phyloP scores from a whole-genome alignment of 2,888 invertebrate genomes.

The Adelognathus sp. region DNA sequence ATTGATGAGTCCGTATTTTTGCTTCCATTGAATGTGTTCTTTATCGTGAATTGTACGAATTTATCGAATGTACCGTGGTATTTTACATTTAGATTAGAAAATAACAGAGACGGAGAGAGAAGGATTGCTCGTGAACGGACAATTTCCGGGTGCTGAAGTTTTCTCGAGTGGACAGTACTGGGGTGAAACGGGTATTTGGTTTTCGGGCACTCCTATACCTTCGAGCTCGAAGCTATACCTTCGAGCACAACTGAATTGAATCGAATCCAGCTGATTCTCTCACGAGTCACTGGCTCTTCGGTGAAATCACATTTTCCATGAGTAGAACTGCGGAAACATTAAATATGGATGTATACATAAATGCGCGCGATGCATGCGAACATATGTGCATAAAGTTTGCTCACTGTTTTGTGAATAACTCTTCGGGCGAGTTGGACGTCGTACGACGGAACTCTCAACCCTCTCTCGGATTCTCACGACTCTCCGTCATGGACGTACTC shows the following conservation, averaged over 20 bases:
- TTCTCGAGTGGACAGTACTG: neutral
- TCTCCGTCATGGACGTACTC: constrained; percentile 57
- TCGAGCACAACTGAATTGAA: neutral
- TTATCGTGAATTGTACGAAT: neutral
- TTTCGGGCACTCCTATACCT: neutral
- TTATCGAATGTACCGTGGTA: neutral
- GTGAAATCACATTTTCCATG: neutral
- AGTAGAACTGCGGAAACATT: neutral
- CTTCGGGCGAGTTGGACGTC: constrained; percentile 14
- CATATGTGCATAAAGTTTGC: neutral
- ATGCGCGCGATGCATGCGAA: neutral
- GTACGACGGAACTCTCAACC: constrained; percentile 23
- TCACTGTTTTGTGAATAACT: neutral
- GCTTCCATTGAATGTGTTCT: neutral
- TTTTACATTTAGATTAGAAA: constrained; percentile 34
- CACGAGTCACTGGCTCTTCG: neutral
- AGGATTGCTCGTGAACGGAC: neutral
- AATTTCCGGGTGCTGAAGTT: neutral
- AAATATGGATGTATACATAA: neutral
- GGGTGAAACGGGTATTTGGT: constrained; percentile 1
- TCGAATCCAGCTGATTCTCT: neutral
- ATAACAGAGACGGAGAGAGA: neutral
- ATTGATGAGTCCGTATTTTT: neutral
- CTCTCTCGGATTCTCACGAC: constrained; percentile 15
- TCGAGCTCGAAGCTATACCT: too few species aligned